phyloP scores from a whole-genome alignment of 2,113 vertebrate genomes.

The Cinclus cinclus region DNA sequence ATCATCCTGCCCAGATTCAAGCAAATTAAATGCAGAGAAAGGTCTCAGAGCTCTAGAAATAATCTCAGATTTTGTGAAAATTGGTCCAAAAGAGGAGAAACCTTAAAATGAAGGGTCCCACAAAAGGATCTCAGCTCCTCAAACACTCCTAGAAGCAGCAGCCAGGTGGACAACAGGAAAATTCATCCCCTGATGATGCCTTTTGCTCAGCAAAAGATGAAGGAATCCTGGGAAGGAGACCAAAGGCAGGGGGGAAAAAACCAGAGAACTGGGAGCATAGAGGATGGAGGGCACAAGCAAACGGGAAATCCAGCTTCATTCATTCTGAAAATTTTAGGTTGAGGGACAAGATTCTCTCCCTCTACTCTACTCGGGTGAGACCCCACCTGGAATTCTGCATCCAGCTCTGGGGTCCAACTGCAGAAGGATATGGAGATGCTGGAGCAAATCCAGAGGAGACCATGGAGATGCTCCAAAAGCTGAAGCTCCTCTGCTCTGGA shows the following conservation, averaged over 20 bases:
- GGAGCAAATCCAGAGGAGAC: fast-evolving
- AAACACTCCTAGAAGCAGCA: neutral
- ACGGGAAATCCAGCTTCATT: neutral
- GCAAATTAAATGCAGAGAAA: neutral
- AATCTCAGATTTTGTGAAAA: neutral
- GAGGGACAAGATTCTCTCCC: fast-evolving
- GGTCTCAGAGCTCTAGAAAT: neutral
- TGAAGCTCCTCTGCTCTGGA: neutral
- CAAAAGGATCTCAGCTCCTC: neutral
- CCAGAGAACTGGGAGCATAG: neutral
- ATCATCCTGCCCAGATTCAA: neutral
- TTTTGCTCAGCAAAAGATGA: neutral
- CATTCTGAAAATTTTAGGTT: fast-evolving
- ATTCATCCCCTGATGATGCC: neutral
- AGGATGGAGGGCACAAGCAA: neutral
- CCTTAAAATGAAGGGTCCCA: neutral
- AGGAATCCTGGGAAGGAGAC: neutral
- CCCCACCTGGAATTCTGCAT: neutral
- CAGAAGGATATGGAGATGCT: fast-evolving
- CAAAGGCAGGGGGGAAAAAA: neutral
- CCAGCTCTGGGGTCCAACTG: neutral
- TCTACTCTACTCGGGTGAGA: neutral
- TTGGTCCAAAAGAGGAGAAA: neutral
- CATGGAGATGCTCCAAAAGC: fast-evolving
- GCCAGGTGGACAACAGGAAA: neutral